Percentiles rank a stretch among this genome's conserved stretches.
Evolutionary conservation across 2,797 vertebrate genomes (phyloP).

Genomic region (Microctenopoma steveboyesi): DNA sequence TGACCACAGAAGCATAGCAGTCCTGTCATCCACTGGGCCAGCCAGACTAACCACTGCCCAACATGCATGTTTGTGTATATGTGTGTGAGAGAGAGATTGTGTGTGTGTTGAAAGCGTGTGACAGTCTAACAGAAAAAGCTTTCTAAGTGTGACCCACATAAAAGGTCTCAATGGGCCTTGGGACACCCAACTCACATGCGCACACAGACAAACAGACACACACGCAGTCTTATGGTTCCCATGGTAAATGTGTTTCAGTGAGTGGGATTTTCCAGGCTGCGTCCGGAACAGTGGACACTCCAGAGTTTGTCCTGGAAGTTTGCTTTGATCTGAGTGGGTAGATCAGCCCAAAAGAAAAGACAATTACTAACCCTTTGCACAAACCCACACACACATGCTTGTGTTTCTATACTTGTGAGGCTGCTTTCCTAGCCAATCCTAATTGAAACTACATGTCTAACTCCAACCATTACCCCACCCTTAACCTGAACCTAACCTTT

Average conservation of each 20-base stretch:
- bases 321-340: conserved; percentile 73
- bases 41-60: conserved; percentile 65
- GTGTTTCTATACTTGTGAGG: conserved; percentile 4
- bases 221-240: conserved; percentile 59
- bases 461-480: no score
- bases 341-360: conserved; percentile 57
- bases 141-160: conserved; percentile 62
- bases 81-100: conserved; percentile 12
- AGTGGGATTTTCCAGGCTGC: conserved; percentile 76
- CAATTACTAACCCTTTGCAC: conserved; percentile 54
- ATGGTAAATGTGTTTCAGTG: conserved; percentile 71
- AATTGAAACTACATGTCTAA: no score
- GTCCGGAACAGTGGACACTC: conserved; percentile 68
- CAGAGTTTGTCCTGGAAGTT: conserved; percentile 74
- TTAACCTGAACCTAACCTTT: neutral
- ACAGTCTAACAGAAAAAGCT: conserved; percentile 40
- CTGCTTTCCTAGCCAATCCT: neutral
- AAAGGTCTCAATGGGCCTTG: conserved; percentile 69
- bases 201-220: conserved; percentile 44
- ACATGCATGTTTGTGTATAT: conserved; percentile 33
- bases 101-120: conserved; percentile 22
- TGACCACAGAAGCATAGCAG: conserved; percentile 53
- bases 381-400: conserved; percentile 4
- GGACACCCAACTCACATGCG: conserved; percentile 46
- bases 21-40: conserved; percentile 49